These are phyloP conservation scores for Puffinus mauretanicus DNA, from an alignment of 2,113 vertebrate genomes.

Conservation along the genomic window DNA sequence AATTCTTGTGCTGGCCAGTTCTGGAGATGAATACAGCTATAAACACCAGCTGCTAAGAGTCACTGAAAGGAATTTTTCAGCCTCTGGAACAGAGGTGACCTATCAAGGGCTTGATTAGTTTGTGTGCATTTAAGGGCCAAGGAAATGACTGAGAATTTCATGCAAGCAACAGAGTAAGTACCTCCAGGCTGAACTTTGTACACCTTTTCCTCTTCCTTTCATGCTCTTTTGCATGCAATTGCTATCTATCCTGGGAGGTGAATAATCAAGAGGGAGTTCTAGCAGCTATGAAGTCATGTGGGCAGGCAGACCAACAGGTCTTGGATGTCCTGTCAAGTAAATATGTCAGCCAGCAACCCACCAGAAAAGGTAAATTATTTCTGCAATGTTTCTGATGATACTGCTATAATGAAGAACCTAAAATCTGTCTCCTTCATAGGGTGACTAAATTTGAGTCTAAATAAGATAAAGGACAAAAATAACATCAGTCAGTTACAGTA, in stretches of 20 bases:
- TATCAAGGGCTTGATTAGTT: neutral
- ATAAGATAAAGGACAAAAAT: slow-evolving; percentile 1
- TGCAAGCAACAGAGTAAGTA: neutral
- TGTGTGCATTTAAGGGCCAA: neutral
- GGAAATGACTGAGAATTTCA: neutral
- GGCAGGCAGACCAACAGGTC: neutral
- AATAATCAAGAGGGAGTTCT: neutral
- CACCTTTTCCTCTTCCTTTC: neutral
- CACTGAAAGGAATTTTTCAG: neutral
- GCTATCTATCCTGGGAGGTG: neutral
- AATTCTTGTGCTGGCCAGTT: neutral
- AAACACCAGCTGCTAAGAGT: neutral
- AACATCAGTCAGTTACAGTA: neutral
- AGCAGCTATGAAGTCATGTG: neutral
- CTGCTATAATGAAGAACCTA: neutral
- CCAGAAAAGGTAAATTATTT: neutral
- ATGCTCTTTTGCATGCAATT: neutral
- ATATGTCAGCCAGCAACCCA: slow-evolving; percentile 16
- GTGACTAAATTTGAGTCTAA: neutral
- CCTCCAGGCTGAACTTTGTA: neutral
- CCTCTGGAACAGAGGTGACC: neutral
- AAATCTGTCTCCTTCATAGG: neutral
- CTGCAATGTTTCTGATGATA: neutral
- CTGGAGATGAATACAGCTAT: neutral
- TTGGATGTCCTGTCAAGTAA: neutral